Base-by-base conservation (phyloP, 2,888 invertebrate genomes). In the Hyposoter dolosus region DNA sequence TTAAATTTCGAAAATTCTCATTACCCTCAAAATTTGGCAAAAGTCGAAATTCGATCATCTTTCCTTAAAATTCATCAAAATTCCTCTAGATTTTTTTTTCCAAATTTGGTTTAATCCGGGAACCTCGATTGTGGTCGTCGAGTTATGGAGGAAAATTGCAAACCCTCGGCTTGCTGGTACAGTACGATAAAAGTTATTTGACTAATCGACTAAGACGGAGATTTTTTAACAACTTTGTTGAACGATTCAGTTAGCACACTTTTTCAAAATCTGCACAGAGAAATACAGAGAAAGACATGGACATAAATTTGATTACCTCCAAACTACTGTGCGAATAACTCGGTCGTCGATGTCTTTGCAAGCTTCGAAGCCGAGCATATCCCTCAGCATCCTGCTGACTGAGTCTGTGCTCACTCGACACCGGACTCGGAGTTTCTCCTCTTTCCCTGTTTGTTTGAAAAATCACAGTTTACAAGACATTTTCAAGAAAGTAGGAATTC, bases 371-470 rank as follows among this genome's bases (percentile, higher is more conserved):
- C 28, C 96, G 97, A 2, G 96, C 96, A 91, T 97, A 97, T 72
- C 97, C 97, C 75, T 96, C 95, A 91, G 97, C 96, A 92, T 97
- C 97, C 93, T 97, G 96, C 89, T 97, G 96, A 90, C 97, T 97
- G 19, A 97, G 95, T 87, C 97, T 97, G 83, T 97, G 97, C 88
- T 97, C 97, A 94, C 98, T 98, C 28, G 98, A 97, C 92, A 98
- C 98, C 1, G 98, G 98, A 94, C 98, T 98, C 40, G 98, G 95
- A 71, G 97, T 97, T 91, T 97, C 96, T 88, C 97, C 96, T 93
- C 97, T 95, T 89, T 97, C 97, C 88, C 97, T 97, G 92, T 66
- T 40, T 19, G 23, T 23, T 4, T 12, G 0, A 66, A 66, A n/a
- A 66, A 43, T 43, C 9, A 9, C 10, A n/a, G 40, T 53, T 53